Conservation (phyloP, 2,888 invertebrate species). For the Hirudinaria manillensis region DNA sequence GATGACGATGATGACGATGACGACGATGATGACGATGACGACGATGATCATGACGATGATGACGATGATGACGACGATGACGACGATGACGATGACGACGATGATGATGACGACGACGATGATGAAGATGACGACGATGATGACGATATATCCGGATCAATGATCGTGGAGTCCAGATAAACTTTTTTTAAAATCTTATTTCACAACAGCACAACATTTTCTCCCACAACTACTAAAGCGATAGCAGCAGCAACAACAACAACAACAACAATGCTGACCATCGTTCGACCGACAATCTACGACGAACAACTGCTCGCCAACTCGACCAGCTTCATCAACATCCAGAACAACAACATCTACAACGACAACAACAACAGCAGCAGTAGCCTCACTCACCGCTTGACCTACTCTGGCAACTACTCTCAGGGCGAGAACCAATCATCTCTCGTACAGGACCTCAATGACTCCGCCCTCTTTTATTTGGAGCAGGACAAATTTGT, state of each 20-base stretch:
- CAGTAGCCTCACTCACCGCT: background rate
- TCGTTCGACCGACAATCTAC: background rate
- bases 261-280: too few relatives aligned
- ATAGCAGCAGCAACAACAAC: background rate
- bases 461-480: background rate
- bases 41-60: slow-evolving; percentile 19
- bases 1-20: slow-evolving; percentile 30
- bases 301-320: background rate
- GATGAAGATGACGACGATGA: slow-evolving; percentile 21
- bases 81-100: slow-evolving; percentile 22
- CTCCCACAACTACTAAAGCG: too few relatives aligned
- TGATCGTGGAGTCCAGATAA: background rate
- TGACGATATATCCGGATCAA: slow-evolving; percentile 14
- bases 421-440: background rate
- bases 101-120: slow-evolving; percentile 23
- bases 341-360: background rate
- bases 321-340: background rate
- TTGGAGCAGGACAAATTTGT: slow-evolving; percentile 21
- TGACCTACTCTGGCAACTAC: background rate
- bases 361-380: background rate
- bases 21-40: slow-evolving; percentile 26
- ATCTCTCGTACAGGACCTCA: background rate
- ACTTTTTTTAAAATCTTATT: background rate
- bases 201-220: background rate
- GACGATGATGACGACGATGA: slow-evolving; percentile 21